phyloP scores from a whole-genome alignment of 2,888 invertebrate genomes.

The Hirudinaria manillensis region DNA sequence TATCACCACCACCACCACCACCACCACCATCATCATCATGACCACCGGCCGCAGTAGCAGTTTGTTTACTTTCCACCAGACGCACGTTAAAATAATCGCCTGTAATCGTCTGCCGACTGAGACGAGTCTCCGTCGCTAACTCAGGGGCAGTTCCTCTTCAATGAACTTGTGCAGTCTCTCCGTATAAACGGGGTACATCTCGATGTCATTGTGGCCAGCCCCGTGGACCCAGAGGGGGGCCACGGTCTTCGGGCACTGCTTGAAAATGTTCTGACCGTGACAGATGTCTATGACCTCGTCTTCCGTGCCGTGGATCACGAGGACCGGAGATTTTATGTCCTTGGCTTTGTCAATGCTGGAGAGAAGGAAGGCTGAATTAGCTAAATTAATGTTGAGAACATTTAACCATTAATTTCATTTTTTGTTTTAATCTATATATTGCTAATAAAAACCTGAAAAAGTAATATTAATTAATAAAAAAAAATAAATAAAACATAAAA shows the following conservation, averaged over 20 bases:
- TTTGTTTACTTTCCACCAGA: too few species aligned
- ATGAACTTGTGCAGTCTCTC: conserved; percentile 32
- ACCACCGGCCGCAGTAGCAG: too few species aligned
- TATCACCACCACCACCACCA: too few species aligned
- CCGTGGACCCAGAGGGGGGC: conserved; percentile 33
- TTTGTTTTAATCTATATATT: too few species aligned
- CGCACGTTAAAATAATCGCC: too few species aligned
- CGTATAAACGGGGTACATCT: conserved; percentile 31
- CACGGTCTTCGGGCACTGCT: conserved; percentile 32
- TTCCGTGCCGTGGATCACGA: conserved; percentile 34
- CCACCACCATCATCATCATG: too few species aligned
- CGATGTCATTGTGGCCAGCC: conserved; percentile 35
- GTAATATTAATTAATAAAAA: too few species aligned
- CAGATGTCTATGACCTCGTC: conserved; percentile 34
- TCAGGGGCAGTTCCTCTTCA: conserved; percentile 25
- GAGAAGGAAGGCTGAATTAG: not conserved
- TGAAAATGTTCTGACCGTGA: conserved; percentile 32
- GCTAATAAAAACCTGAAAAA: too few species aligned
- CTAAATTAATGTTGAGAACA: too few species aligned
- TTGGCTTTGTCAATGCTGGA: conserved; percentile 34
- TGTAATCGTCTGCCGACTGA: too few species aligned
- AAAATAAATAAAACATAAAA: too few species aligned
- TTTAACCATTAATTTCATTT: too few species aligned
- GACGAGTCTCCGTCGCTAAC: conserved; percentile 7
- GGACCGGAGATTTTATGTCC: conserved; percentile 31